Percentiles rank a stretch among this genome's conserved stretches.
Evolutionary conservation across 2,797 vertebrate species (phyloP).

Genomic region (Myotis daubentonii): DNA sequence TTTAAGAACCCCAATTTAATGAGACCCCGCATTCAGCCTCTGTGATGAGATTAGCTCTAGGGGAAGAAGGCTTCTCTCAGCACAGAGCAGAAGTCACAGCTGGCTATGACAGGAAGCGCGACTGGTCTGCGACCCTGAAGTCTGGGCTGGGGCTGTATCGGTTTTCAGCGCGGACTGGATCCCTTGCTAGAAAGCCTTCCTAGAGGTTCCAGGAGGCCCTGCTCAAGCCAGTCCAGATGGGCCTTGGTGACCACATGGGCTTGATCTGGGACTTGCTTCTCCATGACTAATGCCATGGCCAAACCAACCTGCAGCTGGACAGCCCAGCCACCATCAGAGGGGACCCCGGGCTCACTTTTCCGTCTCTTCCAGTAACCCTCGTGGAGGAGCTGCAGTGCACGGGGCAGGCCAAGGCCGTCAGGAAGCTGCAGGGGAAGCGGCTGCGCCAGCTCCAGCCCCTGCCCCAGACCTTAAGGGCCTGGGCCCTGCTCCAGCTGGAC

Average conservation of each 20-base stretch:
- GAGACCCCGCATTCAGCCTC: not conserved
- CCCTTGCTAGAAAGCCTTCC: not conserved
- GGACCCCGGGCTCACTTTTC: not conserved
- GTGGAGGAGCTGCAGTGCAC: slow-evolving; percentile 89
- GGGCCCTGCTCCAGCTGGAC: slow-evolving; percentile 92
- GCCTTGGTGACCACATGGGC: rapidly evolving
- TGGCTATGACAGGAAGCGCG: rapidly evolving
- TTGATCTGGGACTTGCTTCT: not conserved
- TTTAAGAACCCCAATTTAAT: not conserved
- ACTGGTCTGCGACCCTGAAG: not conserved
- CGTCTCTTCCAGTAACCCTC: slow-evolving; percentile 87
- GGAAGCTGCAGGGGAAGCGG: slow-evolving; percentile 89
- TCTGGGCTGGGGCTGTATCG: not conserved
- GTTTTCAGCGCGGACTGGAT: not conserved
- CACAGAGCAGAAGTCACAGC: not conserved
- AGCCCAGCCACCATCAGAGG: rapidly evolving
- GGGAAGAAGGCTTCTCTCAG: not conserved
- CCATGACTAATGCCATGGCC: not conserved
- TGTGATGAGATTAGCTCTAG: rapidly evolving
- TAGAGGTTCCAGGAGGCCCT: not conserved
- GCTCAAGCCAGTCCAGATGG: rapidly evolving
- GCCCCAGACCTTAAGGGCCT: slow-evolving; percentile 87
- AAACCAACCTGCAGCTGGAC: not conserved
- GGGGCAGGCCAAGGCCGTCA: slow-evolving; percentile 87
- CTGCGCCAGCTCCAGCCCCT: slow-evolving; percentile 92